Percentiles rank a stretch among this genome's conserved stretches.
These are phyloP conservation scores for Linepithema humile DNA, from an alignment of 1,140 invertebrate species.

Conservation along the genomic window DNA sequence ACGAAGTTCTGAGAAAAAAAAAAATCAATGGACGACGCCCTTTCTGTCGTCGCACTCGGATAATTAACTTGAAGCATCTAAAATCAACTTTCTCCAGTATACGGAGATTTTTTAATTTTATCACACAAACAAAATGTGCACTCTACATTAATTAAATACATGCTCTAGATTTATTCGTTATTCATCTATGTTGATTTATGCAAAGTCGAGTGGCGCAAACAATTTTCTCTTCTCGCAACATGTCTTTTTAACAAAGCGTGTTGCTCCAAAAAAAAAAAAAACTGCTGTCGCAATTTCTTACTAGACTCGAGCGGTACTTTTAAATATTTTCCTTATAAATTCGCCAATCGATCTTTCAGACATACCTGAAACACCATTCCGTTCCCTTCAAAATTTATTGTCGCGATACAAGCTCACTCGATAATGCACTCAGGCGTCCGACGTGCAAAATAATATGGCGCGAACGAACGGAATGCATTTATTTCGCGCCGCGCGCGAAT, in stretches of 20 bases:
- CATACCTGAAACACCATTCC: neutral
- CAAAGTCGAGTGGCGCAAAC: neutral
- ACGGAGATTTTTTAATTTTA: neutral
- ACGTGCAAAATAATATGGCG: conserved; percentile 33
- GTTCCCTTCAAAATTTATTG: conserved; percentile 22
- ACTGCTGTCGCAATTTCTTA: neutral
- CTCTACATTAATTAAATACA: neutral
- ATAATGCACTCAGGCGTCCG: conserved; percentile 13
- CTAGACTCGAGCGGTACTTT: neutral
- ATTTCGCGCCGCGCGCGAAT: neutral
- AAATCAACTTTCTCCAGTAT: neutral
- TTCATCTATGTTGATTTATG: neutral
- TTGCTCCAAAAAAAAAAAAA: too few relatives aligned
- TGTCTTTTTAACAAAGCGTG: neutral
- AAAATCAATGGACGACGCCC: neutral
- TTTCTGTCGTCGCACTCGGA: neutral
- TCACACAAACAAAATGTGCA: neutral
- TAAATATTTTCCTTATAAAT: neutral
- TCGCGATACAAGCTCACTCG: conserved; percentile 4
- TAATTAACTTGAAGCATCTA: conserved; percentile 21
- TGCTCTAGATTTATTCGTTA: neutral
- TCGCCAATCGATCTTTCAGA: conserved; percentile 1
- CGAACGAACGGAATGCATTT: conserved; percentile 2
- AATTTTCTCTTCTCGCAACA: neutral
- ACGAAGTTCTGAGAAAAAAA: conserved; percentile 9